phyloP scores from a whole-genome alignment of 2,888 invertebrate genomes.

The Nomada hirtipes region DNA sequence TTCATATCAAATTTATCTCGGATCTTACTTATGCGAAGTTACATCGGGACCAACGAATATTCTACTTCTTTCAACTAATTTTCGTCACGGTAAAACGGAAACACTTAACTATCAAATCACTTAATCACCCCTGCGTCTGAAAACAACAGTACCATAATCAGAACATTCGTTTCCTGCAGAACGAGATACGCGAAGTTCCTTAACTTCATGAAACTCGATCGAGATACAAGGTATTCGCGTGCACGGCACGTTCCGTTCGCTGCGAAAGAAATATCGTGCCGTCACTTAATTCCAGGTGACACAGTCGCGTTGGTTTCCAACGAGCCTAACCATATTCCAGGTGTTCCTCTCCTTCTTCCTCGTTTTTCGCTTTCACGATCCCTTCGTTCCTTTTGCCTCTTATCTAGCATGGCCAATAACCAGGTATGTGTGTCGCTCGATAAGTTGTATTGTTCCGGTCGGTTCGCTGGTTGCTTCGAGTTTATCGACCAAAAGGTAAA shows the following conservation, averaged over 20 bases:
- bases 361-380: slow-evolving; percentile 29
- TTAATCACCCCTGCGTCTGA: not conserved
- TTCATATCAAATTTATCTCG: no score
- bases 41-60: not conserved
- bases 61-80: not conserved
- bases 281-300: slow-evolving; percentile 52
- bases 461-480: slow-evolving; percentile 49
- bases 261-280: slow-evolving; percentile 25
- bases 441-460: slow-evolving; percentile 62
- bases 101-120: not conserved
- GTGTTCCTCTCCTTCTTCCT: not conserved
- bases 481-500: slow-evolving; percentile 49
- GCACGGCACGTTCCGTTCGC: slow-evolving; percentile 11
- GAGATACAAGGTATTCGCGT: slow-evolving; percentile 40
- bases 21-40: no score
- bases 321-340: not conserved
- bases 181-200: slow-evolving; percentile 15
- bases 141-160: slow-evolving; percentile 21
- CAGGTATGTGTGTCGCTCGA: slow-evolving; percentile 66
- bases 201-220: slow-evolving; percentile 38
- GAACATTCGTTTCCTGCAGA: slow-evolving; percentile 18
- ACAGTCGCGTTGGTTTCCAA: slow-evolving; percentile 29
- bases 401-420: slow-evolving; percentile 66
- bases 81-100: slow-evolving; percentile 1
- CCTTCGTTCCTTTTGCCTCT: slow-evolving; percentile 51